A percentile compares a stretch with the other conserved stretches of the same genome.
These are phyloP conservation scores for Barypeithes pellucidus DNA, from an alignment of 2,888 invertebrate species.

Conservation along the genomic window DNA sequence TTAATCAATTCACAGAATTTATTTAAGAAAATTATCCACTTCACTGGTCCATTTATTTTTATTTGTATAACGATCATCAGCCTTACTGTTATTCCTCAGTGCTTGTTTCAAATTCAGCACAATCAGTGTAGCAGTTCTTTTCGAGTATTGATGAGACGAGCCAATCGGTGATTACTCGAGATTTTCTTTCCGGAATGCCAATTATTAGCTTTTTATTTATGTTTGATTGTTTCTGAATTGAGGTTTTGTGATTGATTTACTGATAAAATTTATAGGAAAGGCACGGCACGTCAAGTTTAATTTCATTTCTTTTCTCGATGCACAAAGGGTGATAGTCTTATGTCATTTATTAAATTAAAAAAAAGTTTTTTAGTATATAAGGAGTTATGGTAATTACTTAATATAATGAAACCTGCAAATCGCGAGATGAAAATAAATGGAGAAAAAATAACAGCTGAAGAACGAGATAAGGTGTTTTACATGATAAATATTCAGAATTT, in stretches of 20 bases:
- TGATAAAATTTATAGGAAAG: slow-evolving; percentile 27
- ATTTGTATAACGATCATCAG: slow-evolving; percentile 26
- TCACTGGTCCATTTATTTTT: slow-evolving; percentile 21
- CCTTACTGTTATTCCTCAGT: slow-evolving; percentile 23
- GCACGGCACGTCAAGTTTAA: slow-evolving; percentile 18
- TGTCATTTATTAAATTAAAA: no score
- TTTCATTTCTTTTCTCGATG: background rate
- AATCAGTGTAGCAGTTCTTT: slow-evolving; percentile 36
- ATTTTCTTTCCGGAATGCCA: slow-evolving; percentile 34
- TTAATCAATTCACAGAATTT: slow-evolving; percentile 4
- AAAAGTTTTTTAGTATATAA: no score
- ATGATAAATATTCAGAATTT: no score
- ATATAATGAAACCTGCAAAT: no score
- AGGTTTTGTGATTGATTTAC: slow-evolving; percentile 36
- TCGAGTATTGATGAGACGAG: slow-evolving; percentile 36
- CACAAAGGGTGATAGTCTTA: no score
- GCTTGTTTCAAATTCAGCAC: slow-evolving; percentile 33
- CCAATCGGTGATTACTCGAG: slow-evolving; percentile 37
- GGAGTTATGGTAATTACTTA: no score
- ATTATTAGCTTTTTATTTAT: slow-evolving; percentile 40
- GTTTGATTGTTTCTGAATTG: slow-evolving; percentile 36
- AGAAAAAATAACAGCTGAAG: no score
- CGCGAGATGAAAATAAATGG: no score
- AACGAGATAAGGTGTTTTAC: no score
- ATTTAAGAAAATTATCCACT: slow-evolving; percentile 10